A percentile compares a stretch with the other conserved stretches of the same genome.
These are phyloP conservation scores for Gasterosteus aculeatus DNA, from an alignment of 2,113 vertebrate species.

Conservation along the genomic window DNA sequence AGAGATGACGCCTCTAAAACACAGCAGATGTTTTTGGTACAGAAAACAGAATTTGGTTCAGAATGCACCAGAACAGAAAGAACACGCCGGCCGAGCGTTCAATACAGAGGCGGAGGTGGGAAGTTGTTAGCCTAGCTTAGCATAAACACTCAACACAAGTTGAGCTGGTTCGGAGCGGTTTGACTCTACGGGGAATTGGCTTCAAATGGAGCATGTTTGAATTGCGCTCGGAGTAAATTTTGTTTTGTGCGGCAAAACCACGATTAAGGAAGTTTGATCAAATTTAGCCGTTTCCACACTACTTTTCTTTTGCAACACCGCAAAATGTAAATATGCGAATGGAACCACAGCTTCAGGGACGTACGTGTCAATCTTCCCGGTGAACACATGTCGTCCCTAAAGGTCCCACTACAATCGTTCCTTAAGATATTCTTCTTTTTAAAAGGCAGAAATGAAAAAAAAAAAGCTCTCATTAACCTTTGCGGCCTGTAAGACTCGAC, in stretches of 20 bases:
- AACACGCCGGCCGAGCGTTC: background rate
- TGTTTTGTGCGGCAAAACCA: too few relatives aligned
- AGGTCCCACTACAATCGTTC: background rate
- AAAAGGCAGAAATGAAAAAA: constrained; percentile 9
- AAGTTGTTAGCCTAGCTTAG: background rate
- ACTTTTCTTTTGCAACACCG: background rate
- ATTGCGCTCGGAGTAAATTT: background rate
- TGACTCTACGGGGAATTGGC: background rate
- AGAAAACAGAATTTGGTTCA: background rate
- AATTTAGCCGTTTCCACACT: background rate
- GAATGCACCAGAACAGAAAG: background rate
- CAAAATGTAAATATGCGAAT: background rate
- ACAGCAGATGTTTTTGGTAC: background rate
- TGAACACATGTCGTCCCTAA: background rate
- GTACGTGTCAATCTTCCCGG: background rate
- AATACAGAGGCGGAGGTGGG: background rate
- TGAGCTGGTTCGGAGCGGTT: background rate
- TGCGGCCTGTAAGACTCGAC: constrained; percentile 8
- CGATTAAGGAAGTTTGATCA: background rate
- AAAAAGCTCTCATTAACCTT: background rate
- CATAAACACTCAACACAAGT: background rate
- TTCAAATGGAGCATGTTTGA: background rate
- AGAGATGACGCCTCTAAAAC: background rate
- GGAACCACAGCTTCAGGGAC: background rate
- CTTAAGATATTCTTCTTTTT: background rate